A percentile compares a stretch with the other conserved stretches of the same genome.
Conservation (phyloP, 2,888 invertebrate species). For the Lingula anatina region DNA sequence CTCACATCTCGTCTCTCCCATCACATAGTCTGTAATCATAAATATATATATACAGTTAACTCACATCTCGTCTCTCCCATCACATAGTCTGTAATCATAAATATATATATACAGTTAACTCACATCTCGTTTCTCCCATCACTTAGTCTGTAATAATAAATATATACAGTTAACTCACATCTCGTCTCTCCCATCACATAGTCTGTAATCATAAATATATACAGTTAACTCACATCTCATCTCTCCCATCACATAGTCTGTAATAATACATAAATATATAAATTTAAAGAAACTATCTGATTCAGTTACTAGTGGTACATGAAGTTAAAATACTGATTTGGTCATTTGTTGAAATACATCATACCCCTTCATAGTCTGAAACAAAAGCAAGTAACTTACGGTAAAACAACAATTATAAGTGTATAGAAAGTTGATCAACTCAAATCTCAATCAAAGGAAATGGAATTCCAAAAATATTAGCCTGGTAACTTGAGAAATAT, state of each 20-base stretch:
- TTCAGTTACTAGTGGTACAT: too few relatives aligned
- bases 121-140: conserved; percentile 54
- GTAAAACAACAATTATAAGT: too few relatives aligned
- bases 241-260: conserved; percentile 54
- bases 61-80: conserved; percentile 54
- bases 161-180: conserved; percentile 62
- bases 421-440: too few relatives aligned
- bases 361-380: too few relatives aligned
- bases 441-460: too few relatives aligned
- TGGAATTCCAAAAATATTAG: too few relatives aligned
- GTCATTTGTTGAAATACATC: too few relatives aligned
- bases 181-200: conserved; percentile 52
- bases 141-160: conserved; percentile 46
- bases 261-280: conserved; percentile 48
- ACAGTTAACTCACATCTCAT: conserved; percentile 58
- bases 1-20: conserved; percentile 54
- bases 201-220: conserved; percentile 34
- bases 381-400: too few relatives aligned
- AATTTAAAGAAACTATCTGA: conserved; percentile 60
- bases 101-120: conserved; percentile 59
- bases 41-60: conserved; percentile 58
- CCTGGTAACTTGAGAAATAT: too few relatives aligned
- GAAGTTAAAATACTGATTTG: too few relatives aligned
- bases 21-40: conserved; percentile 50
- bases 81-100: conserved; percentile 48